Conservation (phyloP, 2,888 invertebrate genomes). For the Hydrotaea cyrtoneurina region DNA sequence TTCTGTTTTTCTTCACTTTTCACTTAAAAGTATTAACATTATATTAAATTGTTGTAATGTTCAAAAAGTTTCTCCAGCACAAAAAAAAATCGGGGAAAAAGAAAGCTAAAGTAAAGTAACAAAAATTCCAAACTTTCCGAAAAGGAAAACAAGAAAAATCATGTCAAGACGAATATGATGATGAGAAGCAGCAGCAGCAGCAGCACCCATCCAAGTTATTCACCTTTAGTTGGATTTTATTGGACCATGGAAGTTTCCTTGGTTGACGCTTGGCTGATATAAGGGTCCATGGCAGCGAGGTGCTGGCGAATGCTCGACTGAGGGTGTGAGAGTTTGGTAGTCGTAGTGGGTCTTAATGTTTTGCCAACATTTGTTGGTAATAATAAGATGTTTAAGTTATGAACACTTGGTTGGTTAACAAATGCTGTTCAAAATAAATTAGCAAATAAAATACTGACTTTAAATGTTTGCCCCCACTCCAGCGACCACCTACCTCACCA, state of each 20-base stretch:
- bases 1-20: background rate
- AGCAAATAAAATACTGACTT: constrained; percentile 63
- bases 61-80: background rate
- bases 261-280: background rate
- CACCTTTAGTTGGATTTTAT: constrained; percentile 10
- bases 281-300: background rate
- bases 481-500: background rate
- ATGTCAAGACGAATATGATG: constrained; percentile 1
- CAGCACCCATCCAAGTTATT: background rate
- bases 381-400: constrained; percentile 68
- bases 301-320: background rate
- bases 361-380: constrained; percentile 20
- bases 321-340: background rate
- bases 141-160: background rate
- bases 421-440: constrained; percentile 66
- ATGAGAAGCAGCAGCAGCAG: background rate
- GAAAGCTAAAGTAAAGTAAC: background rate
- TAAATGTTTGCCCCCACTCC: constrained; percentile 43
- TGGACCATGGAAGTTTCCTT: background rate
- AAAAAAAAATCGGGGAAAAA: background rate
- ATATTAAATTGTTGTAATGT: constrained; percentile 23
- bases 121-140: background rate
- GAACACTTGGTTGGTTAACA: constrained; percentile 68
- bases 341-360: background rate
- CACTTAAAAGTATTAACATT: constrained; percentile 20